Evolutionary conservation across 2,888 invertebrate genomes (phyloP).

Genomic region (Liopterus haemorrhoidalis): DNA sequence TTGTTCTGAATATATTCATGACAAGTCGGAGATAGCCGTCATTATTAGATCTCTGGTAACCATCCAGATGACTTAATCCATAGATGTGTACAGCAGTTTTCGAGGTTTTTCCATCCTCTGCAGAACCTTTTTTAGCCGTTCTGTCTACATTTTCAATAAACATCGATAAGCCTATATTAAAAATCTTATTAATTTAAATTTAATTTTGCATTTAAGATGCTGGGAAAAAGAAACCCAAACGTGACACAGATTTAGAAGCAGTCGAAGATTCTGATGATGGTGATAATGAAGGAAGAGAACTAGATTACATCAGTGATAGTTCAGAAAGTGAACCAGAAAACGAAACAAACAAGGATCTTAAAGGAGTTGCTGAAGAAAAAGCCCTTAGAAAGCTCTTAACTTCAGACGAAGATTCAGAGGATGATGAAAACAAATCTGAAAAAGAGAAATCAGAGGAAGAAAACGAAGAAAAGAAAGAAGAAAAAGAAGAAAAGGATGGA

Average conservation of each 20-base stretch:
- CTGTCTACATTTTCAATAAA: not conserved
- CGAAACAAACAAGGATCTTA: conserved; percentile 53
- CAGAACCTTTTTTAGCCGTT: no score
- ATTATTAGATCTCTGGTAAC: no score
- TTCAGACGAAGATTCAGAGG: conserved; percentile 83
- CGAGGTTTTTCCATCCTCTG: no score
- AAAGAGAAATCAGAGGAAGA: conserved; percentile 63
- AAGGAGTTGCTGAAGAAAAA: conserved; percentile 71
- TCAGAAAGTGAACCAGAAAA: conserved; percentile 71
- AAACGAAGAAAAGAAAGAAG: conserved; percentile 67
- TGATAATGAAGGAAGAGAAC: conserved; percentile 90
- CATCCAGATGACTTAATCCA: no score
- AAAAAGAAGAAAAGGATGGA: conserved; percentile 47
- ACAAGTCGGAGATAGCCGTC: no score
- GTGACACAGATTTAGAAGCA: conserved; percentile 81
- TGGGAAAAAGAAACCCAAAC: conserved; percentile 67
- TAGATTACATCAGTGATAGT: conserved; percentile 86
- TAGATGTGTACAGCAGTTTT: no score
- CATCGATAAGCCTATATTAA: not conserved
- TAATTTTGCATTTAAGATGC: conserved; percentile 34
- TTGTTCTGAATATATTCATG: not conserved
- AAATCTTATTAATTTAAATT: not conserved
- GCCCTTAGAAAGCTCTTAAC: conserved; percentile 71
- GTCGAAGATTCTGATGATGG: conserved; percentile 96
- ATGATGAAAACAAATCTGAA: conserved; percentile 71